A percentile compares a stretch with the other conserved stretches of the same genome.
These are phyloP conservation scores for Xanthia togata DNA, from an alignment of 2,888 invertebrate genomes.

Conservation along the genomic window DNA sequence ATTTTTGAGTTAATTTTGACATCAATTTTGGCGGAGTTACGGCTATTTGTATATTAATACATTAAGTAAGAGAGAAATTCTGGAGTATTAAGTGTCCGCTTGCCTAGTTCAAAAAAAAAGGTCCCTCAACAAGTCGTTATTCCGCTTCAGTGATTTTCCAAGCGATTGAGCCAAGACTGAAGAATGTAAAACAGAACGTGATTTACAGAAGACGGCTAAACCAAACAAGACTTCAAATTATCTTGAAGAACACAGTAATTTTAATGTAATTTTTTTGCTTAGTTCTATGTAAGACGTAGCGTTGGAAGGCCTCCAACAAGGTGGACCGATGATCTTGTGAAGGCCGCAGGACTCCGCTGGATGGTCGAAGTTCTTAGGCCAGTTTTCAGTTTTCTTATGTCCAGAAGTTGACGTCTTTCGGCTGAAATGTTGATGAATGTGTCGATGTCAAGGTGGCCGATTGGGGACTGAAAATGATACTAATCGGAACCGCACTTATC, in stretches of 20 bases:
- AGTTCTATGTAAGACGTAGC: no score
- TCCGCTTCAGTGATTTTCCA: conserved; percentile 6
- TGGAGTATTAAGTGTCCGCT: not conserved
- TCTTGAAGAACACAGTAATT: not conserved
- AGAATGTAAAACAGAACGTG: not conserved
- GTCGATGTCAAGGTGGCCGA: no score
- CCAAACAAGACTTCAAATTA: not conserved
- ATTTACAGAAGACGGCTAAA: not conserved
- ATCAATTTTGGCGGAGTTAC: not conserved
- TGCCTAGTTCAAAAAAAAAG: not conserved
- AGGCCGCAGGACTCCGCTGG: no score
- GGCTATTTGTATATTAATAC: not conserved
- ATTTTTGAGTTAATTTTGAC: conserved; percentile 4
- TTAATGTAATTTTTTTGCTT: not conserved
- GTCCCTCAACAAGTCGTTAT: not conserved
- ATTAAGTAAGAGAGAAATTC: not conserved
- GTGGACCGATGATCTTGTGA: no score
- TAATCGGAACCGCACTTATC: no score
- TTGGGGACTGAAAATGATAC: no score
- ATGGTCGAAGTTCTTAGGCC: no score
- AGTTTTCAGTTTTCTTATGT: no score
- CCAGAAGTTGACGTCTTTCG: no score
- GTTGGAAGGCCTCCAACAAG: no score
- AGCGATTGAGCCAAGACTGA: not conserved
- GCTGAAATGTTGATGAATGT: no score